Conservation (phyloP, 2,888 invertebrate genomes). For the Rhyacophila evoluta region DNA sequence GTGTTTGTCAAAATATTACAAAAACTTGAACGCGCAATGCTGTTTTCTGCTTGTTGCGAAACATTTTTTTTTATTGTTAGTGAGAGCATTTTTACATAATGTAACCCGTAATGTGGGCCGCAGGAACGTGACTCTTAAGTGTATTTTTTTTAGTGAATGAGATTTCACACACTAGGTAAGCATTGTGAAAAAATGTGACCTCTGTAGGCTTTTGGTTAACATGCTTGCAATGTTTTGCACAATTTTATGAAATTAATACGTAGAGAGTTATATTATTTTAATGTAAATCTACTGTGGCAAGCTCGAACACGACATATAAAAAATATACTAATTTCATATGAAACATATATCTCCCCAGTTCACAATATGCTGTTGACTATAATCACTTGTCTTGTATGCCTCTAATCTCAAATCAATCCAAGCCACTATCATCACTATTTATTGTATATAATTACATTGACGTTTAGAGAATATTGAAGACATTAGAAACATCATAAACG, state of each 20-base stretch:
- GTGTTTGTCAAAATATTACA: neutral
- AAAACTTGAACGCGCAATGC: neutral
- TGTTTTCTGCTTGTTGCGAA: neutral
- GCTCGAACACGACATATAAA: neutral
- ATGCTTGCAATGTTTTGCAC: neutral
- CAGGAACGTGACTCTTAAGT: conserved; percentile 17
- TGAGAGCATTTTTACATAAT: conserved; percentile 16
- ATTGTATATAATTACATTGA: too few relatives aligned
- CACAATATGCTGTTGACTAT: too few relatives aligned
- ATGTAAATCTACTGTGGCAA: neutral
- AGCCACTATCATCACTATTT: too few relatives aligned
- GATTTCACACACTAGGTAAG: neutral
- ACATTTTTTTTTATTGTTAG: neutral
- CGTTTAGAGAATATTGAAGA: too few relatives aligned
- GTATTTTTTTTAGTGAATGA: conserved; percentile 24
- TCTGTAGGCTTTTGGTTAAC: conserved; percentile 6
- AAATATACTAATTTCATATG: too few relatives aligned
- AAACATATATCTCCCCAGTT: too few relatives aligned
- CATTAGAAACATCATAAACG: too few relatives aligned
- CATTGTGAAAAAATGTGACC: conserved; percentile 18
- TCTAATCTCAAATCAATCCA: too few relatives aligned
- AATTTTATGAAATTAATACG: neutral
- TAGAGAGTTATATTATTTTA: neutral
- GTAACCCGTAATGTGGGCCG: conserved; percentile 4
- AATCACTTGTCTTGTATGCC: too few relatives aligned